Base-by-base conservation (phyloP, 2,113 vertebrate species). In the Nerophis ophidion region DNA sequence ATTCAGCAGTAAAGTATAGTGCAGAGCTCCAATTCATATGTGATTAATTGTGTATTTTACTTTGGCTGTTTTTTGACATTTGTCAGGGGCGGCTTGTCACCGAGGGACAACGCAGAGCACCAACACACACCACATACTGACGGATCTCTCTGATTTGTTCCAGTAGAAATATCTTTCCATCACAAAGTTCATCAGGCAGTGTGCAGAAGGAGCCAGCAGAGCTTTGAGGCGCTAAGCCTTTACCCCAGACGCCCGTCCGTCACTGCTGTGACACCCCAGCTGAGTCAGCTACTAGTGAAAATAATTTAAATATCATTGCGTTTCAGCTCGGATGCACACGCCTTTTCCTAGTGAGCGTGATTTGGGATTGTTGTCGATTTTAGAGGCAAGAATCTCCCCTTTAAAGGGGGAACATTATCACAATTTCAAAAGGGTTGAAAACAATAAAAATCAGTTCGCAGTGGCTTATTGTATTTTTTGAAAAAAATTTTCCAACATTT, bases 121-220 rank as follows among this genome's bases (percentile, higher is more conserved):
- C 35, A 35, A 17, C 40, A 44, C 54, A 56, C 61, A 45, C 75
- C 42, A 46, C 63, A 56, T 56, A 35, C 40, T 35, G 51, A 61
- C 65, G 48, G 57, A 53, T 56, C 57, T 48, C 42, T 59, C 57
- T 68, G 65, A 63, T 33, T 61, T 66, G 57, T 71, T 76, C 71
- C 66, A 64, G 68, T 33, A 35, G 45, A 79, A 47, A 62, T 69
- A 38, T 58, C 68, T 54, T 68, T 66, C 79, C 67, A 68, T 80
- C 78, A 83, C 65, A 57, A 52, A 69, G 68, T 72, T 74, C 63
- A 56, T 85, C 81, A 79, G 80, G 80, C 73, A 67, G 46, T 61
- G 62, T 54, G 59, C 57, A 46, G 70, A 74, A 74, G 61, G 44
- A 68, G 36, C 12, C 14, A 79, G 64, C 75, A 58, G 67, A 59